A percentile compares a stretch with the other conserved stretches of the same genome.
Conservation (phyloP, 2,888 invertebrate genomes). For the Leucania comma region DNA sequence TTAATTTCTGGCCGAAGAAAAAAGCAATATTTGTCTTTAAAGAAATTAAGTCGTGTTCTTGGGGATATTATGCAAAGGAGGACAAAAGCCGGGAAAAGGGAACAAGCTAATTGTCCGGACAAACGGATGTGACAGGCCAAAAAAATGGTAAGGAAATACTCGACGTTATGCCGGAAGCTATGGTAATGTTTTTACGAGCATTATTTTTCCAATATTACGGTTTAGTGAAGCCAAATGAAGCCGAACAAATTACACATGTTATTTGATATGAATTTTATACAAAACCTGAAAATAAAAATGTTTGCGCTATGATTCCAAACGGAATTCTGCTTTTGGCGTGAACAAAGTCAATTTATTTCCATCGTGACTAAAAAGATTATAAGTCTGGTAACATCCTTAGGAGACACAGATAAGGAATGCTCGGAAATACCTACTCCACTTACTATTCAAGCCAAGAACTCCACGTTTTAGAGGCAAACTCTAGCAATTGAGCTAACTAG, state of each 20-base stretch:
- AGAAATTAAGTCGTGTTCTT: slow-evolving; percentile 74
- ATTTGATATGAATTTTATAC: slow-evolving; percentile 5
- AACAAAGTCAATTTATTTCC: slow-evolving; percentile 35
- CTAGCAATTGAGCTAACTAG: slow-evolving; percentile 69
- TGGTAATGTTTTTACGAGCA: slow-evolving; percentile 67
- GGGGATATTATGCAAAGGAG: slow-evolving; percentile 74
- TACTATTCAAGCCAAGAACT: slow-evolving; percentile 63
- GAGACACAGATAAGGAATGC: slow-evolving; percentile 60
- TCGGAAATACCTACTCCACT: slow-evolving; percentile 59
- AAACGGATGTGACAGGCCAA: slow-evolving; percentile 77
- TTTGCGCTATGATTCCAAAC: slow-evolving; percentile 16
- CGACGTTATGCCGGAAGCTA: slow-evolving; percentile 69
- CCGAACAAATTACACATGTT: slow-evolving; percentile 20
- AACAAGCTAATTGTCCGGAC: slow-evolving; percentile 79
- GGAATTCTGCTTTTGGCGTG: slow-evolving; percentile 15
- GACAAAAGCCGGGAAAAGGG: slow-evolving; percentile 66
- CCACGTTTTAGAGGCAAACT: slow-evolving; percentile 65
- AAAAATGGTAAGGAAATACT: slow-evolving; percentile 73
- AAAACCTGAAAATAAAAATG: not conserved
- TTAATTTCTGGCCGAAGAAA: slow-evolving; percentile 58
- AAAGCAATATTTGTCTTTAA: slow-evolving; percentile 70
- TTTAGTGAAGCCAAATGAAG: slow-evolving; percentile 41
- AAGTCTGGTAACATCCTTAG: slow-evolving; percentile 49
- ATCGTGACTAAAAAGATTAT: slow-evolving; percentile 42
- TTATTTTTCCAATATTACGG: slow-evolving; percentile 54